Conservation (phyloP, 2,888 invertebrate species). For the Sialis fuliginosa region DNA sequence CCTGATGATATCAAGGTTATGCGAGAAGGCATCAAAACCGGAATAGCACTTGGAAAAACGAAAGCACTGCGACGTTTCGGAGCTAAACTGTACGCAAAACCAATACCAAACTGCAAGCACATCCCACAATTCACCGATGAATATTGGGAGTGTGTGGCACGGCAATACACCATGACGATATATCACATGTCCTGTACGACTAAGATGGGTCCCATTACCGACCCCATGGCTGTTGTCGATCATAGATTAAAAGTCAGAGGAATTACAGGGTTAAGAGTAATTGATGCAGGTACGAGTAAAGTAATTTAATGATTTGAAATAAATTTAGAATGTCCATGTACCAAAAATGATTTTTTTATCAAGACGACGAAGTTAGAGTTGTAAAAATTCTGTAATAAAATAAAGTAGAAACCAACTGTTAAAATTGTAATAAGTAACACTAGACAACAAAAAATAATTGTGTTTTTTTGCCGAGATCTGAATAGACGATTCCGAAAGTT, state of each 20-base stretch:
- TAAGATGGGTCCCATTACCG: conserved; percentile 65
- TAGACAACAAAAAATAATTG: too few relatives aligned
- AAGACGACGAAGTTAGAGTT: too few relatives aligned
- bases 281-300: conserved; percentile 62
- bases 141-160: conserved; percentile 70
- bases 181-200: conserved; percentile 72
- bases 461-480: too few relatives aligned
- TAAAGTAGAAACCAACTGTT: too few relatives aligned
- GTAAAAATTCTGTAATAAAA: too few relatives aligned
- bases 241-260: conserved; percentile 59
- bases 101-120: conserved; percentile 69
- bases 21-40: conserved; percentile 74
- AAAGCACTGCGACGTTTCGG: conserved; percentile 63
- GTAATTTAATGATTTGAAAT: too few relatives aligned
- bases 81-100: conserved; percentile 53
- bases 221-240: conserved; percentile 70
- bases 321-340: too few relatives aligned
- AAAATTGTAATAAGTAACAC: too few relatives aligned
- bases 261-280: conserved; percentile 58
- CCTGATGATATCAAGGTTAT: conserved; percentile 68
- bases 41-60: conserved; percentile 64
- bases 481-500: too few relatives aligned
- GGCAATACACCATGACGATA: conserved; percentile 76
- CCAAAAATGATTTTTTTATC: too few relatives aligned
- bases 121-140: conserved; percentile 61